phyloP scores from a whole-genome alignment of 2,797 vertebrate genomes.

The Cyprinodon diabolis region DNA sequence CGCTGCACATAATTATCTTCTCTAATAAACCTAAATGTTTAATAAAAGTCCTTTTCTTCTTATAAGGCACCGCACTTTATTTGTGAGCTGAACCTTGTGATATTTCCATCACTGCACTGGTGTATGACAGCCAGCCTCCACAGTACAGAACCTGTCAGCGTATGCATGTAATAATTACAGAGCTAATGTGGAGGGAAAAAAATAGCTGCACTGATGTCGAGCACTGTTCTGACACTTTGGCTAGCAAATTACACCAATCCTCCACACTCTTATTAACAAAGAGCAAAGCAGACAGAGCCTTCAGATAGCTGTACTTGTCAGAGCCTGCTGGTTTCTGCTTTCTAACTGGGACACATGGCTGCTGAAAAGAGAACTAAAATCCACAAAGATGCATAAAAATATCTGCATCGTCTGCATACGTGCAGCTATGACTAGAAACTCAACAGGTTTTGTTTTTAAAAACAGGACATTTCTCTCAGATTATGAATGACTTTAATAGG shows the following conservation, averaged over 20 bases:
- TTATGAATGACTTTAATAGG: not conserved
- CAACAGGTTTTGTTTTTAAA: not conserved
- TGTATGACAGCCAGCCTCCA: not conserved
- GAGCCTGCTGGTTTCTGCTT: not conserved
- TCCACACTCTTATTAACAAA: not conserved
- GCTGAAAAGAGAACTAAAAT: no score
- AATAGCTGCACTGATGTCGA: not conserved
- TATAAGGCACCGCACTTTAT: not conserved
- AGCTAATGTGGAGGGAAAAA: not conserved
- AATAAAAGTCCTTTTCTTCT: slow-evolving; percentile 1
- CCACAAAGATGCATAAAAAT: not conserved
- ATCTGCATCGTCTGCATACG: not conserved
- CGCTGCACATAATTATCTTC: not conserved
- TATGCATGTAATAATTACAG: not conserved
- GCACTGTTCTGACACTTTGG: not conserved
- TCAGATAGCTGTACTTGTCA: not conserved
- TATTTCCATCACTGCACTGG: not conserved
- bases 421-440: no score
- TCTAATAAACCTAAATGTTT: not conserved
- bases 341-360: not conserved
- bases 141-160: not conserved
- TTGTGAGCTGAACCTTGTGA: not conserved
- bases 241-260: slow-evolving; percentile 2
- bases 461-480: not conserved
- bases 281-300: not conserved